Evolutionary conservation across 1,140 invertebrate genomes (phyloP), one percentile per base, ranked within the genome.

Genomic region (Trichonephila clavata): DNA sequence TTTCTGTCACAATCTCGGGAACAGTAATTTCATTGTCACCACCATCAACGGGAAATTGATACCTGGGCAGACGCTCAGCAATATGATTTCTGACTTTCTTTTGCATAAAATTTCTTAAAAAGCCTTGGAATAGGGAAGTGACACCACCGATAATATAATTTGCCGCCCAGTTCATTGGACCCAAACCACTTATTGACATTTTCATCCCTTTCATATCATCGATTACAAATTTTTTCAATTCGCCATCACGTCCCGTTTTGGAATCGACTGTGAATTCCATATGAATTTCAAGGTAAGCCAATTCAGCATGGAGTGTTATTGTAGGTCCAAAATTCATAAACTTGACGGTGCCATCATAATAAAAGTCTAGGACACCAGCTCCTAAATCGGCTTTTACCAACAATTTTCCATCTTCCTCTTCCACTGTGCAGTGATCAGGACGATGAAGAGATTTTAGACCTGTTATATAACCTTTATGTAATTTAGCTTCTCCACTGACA

Each of bases 191-290:
- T 43, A 83, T 32, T 8, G 21, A 24, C 20, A 89, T 57, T 59
- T 83, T 68, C 92, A 93, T 83, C n/a, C 92, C 92, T 93, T 93
- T 93, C 57, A 93, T 93, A 21, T 93, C 86, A 39, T 89, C 71
- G 27, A 93, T 93, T 63, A 81, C 21, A 57, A 93, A 88, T 68
- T 88, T 68, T 43, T 43, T 43, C 24, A 93, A 65, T 32, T 81
- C 32, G 27, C 86, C 86, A 57, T 81, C 21, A 10, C 57, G 20
- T 16, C 92, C 92, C 21, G 92, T 83, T 80, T 88, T 81, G 13
- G 92, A 14, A 81, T 93, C 86, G 8, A 89, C 86, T 50, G 27
- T 89, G 83, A 92, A 92, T 60, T 93, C 92, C 86, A 93, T 89
- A 18, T 93, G 92, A 7, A 61, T 27, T 88, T 81, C 77, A 6